phyloP scores from a whole-genome alignment of 1,140 invertebrate species.

The Mactra quadrangularis region DNA sequence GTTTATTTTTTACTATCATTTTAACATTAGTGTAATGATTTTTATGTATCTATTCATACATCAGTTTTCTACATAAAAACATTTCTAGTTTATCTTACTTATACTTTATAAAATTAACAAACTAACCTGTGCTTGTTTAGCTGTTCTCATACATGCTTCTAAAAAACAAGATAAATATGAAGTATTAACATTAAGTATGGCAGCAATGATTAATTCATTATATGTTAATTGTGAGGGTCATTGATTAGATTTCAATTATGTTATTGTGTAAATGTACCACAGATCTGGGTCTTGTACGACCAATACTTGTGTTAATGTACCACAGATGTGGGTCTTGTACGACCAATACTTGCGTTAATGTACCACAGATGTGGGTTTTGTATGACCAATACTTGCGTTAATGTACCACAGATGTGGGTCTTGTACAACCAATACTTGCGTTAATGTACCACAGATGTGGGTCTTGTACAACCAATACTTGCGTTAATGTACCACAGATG shows the following conservation, averaged over 20 bases:
- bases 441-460: too few species aligned
- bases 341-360: too few species aligned
- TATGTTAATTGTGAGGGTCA: background rate
- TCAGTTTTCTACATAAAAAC: background rate
- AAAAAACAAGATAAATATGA: background rate
- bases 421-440: too few species aligned
- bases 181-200: background rate
- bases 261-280: background rate
- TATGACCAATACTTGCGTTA: too few species aligned
- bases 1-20: background rate
- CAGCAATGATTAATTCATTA: background rate
- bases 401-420: too few species aligned
- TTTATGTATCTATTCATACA: background rate
- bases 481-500: too few species aligned
- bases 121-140: slow-evolving; percentile 49
- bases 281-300: background rate
- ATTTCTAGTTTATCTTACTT: background rate
- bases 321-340: too few species aligned
- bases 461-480: too few species aligned
- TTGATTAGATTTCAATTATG: background rate
- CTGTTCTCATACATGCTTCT: slow-evolving; percentile 45
- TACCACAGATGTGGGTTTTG: too few species aligned
- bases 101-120: background rate
- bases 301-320: background rate
- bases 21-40: background rate